phyloP scores from a whole-genome alignment of 2,113 vertebrate species.

The Felis catus region DNA sequence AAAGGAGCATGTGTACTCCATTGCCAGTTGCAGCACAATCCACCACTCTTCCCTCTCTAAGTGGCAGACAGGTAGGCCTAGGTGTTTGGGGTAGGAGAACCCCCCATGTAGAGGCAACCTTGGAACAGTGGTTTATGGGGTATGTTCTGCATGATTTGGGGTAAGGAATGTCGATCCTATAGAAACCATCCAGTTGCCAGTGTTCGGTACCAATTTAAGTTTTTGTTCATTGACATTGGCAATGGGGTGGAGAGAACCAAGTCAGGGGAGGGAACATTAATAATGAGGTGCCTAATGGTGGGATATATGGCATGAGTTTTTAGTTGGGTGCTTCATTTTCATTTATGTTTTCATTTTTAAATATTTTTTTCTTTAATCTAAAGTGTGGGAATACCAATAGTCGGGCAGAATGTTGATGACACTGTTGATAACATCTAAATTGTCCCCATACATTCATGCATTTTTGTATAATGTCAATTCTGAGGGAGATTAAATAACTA shows the following conservation, averaged over 20 bases:
- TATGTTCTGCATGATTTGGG: slow-evolving; percentile 77
- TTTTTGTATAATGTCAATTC: not conserved
- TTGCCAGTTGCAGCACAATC: slow-evolving; percentile 79
- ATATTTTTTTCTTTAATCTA: slow-evolving; percentile 15
- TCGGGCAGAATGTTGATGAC: slow-evolving; percentile 66
- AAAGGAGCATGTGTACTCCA: slow-evolving; percentile 79
- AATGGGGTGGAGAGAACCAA: slow-evolving; percentile 31
- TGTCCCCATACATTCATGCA: not conserved
- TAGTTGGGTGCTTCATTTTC: slow-evolving; percentile 44
- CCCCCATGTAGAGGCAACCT: slow-evolving; percentile 61
- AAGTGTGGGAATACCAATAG: slow-evolving; percentile 65
- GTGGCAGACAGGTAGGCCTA: slow-evolving; percentile 84
- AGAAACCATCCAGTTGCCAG: slow-evolving; percentile 35
- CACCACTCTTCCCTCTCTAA: slow-evolving; percentile 82
- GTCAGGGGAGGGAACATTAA: slow-evolving; percentile 33
- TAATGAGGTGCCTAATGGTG: slow-evolving; percentile 30
- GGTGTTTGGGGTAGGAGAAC: slow-evolving; percentile 71
- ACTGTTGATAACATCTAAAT: slow-evolving; percentile 2
- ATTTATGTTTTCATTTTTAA: slow-evolving; percentile 41
- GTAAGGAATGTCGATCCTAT: not conserved
- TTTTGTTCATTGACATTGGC: slow-evolving; percentile 22
- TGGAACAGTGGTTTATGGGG: slow-evolving; percentile 74
- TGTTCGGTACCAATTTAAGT: slow-evolving; percentile 2
- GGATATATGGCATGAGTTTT: slow-evolving; percentile 61
- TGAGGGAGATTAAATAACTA: not conserved